These are phyloP conservation scores for Cirrhinus mrigala DNA, from an alignment of 2,797 vertebrate genomes.

Conservation along the genomic window DNA sequence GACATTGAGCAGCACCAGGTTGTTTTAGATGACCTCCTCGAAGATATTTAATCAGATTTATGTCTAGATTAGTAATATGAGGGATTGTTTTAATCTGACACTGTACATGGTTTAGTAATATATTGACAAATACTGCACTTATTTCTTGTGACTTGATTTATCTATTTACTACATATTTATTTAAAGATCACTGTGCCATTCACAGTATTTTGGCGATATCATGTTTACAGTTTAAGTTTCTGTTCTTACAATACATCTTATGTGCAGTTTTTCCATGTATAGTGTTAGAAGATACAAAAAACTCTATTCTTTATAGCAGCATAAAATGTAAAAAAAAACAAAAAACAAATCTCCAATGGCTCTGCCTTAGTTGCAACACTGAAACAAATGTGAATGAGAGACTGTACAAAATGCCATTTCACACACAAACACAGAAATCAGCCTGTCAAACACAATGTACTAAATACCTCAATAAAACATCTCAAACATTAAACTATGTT, in stretches of 20 bases:
- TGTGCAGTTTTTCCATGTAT: background rate
- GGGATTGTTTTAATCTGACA: background rate
- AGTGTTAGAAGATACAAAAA: background rate
- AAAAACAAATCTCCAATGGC: background rate
- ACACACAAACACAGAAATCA: background rate
- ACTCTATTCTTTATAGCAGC: background rate
- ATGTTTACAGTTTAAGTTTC: background rate
- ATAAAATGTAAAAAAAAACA: too few relatives aligned
- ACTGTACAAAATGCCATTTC: constrained; percentile 6
- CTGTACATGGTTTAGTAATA: background rate
- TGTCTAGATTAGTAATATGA: background rate
- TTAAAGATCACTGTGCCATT: background rate
- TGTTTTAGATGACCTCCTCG: constrained; percentile 59
- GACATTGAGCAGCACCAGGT: constrained; percentile 71
- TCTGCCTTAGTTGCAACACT: background rate
- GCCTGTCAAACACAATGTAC: background rate
- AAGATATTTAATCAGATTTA: constrained; percentile 26
- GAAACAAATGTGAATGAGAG: background rate
- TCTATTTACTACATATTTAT: constrained; percentile 2
- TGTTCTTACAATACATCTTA: background rate
- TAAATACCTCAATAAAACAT: background rate
- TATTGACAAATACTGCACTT: background rate
- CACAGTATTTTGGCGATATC: background rate
- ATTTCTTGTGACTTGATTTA: background rate
- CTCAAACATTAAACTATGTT: background rate